Conservation (phyloP, 2,888 invertebrate genomes). For the Trilocha varians region DNA sequence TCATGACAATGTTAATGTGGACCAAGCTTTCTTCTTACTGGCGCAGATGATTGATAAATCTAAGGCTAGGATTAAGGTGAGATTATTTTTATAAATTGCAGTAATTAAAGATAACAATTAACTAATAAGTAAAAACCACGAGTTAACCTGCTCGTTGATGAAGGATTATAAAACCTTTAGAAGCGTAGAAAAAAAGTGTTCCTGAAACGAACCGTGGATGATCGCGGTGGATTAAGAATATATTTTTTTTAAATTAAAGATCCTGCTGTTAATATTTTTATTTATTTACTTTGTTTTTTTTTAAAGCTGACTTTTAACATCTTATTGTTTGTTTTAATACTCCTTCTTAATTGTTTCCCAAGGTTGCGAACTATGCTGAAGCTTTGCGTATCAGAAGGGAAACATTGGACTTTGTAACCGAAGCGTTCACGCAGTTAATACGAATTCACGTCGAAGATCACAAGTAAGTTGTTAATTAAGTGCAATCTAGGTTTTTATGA, state of each 20-base stretch:
- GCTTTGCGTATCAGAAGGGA: constrained; percentile 90
- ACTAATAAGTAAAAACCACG: too few species aligned
- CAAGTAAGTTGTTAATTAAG: constrained; percentile 44
- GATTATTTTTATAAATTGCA: too few species aligned
- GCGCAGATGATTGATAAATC: constrained; percentile 95
- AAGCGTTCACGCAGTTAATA: constrained; percentile 91
- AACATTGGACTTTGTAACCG: constrained; percentile 89
- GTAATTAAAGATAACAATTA: too few species aligned
- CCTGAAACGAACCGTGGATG: too few species aligned
- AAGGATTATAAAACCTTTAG: too few species aligned
- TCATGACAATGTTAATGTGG: constrained; percentile 96
- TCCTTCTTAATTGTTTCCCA: neutral
- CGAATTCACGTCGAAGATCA: constrained; percentile 86
- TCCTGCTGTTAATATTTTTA: too few species aligned
- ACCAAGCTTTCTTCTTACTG: constrained; percentile 89
- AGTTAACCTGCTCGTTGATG: too few species aligned
- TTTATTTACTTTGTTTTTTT: neutral
- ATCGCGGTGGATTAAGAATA: too few species aligned
- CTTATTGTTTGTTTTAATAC: neutral
- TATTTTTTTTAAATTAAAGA: too few species aligned
- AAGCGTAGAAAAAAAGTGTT: too few species aligned
- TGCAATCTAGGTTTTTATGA: too few species aligned
- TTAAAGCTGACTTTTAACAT: neutral
- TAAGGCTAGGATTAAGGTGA: constrained; percentile 79
- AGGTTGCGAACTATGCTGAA: constrained; percentile 77